Conservation (phyloP, 2,797 vertebrate genomes). For the Columba guinea region DNA sequence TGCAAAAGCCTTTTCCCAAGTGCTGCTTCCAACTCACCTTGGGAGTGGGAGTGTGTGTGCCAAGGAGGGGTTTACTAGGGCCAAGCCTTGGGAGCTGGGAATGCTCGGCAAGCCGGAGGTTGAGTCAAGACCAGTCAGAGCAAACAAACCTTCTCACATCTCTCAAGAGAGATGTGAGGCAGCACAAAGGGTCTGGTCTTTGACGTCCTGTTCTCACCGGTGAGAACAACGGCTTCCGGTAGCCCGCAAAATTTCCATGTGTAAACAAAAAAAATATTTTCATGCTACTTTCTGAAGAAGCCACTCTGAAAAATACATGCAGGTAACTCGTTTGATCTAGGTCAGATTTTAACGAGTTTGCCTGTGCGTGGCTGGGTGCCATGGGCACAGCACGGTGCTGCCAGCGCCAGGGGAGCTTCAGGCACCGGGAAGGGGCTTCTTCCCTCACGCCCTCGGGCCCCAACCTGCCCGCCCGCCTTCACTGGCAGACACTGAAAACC, state of each 20-base stretch:
- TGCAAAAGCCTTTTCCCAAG: slow-evolving; percentile 3
- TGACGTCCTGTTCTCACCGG: neutral
- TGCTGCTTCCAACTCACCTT: neutral
- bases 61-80: neutral
- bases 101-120: neutral
- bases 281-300: slow-evolving; percentile 8
- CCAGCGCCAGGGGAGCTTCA: neutral
- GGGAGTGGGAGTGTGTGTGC: neutral
- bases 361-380: slow-evolving; percentile 8
- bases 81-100: neutral
- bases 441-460: neutral
- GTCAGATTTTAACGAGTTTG: slow-evolving; percentile 43
- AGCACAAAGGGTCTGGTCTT: neutral
- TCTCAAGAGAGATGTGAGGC: neutral
- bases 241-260: slow-evolving; percentile 18
- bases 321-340: slow-evolving; percentile 51
- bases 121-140: slow-evolving; percentile 5
- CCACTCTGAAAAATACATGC: neutral
- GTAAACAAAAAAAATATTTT: slow-evolving; percentile 34
- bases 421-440: neutral
- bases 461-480: neutral
- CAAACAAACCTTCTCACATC: neutral
- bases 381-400: neutral
- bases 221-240: neutral
- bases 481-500: neutral